Evolutionary conservation across 2,113 vertebrate species (phyloP), one percentile per base, ranked within the genome.

Genomic region (Pteropus alecto): DNA sequence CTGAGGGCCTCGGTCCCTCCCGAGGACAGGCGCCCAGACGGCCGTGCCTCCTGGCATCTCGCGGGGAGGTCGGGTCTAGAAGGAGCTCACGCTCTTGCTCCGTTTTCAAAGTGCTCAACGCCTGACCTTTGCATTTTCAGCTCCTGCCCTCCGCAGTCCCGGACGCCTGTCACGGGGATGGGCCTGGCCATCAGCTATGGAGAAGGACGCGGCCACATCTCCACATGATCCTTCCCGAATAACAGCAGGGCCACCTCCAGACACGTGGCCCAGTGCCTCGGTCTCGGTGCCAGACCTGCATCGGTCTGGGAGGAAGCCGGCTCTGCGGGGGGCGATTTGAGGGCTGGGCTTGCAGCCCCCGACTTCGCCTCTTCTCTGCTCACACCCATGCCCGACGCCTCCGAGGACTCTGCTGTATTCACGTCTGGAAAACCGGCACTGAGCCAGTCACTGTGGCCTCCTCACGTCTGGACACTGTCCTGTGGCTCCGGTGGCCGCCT

Each of bases 81-180:
- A 56, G 43, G 43, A 86, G n/a, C 24, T 12, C 83, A 24, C 7
- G 18, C 26, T 79, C 15, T 67, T 2, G 0, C 16, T 67, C 90
- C 83, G 41, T 7, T 83, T 82, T 83, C 78, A 33, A 85, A 73
- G 70, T 21, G 5, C 48, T 96, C 65, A 96, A 74, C 3, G 2
- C 70, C n/a, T 8, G 7, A 65, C 56, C 43, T 89, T 96, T 97
- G 65, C 60, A 1, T 87, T 97, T 94, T 41, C 78, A 98, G 94
- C 91, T 94, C 76, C 79, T 56, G 70, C 51, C 30, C n/a, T 24
- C 63, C 83, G 28, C 30, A 1, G 6, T n/a, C 41, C 60, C 8
- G 16, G 46, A 48, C 5, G 41, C 26, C 24, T 0, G 5, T 33
- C 56, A 1, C 6, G 0, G 43, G 18, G 43, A 48, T 48, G 54